Conservation (phyloP, 1,140 invertebrate genomes). For the Trichogramma pretiosum region DNA sequence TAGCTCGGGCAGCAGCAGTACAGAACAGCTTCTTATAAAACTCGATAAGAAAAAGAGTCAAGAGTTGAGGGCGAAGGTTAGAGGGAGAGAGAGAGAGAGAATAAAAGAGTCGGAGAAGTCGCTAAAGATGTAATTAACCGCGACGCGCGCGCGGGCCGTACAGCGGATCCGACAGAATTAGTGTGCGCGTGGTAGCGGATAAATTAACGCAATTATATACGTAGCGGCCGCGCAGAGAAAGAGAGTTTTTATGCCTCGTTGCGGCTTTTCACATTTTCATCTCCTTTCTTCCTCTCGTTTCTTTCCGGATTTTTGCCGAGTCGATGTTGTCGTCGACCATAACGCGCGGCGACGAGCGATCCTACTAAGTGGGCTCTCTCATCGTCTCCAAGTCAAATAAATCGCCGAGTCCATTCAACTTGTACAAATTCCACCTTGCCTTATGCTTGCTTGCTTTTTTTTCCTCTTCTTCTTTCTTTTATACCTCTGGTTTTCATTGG, state of each 20-base stretch:
- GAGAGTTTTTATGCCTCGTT: conserved; percentile 12
- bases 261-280: neutral
- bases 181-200: conserved; percentile 26
- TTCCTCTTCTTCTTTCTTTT: too few relatives aligned
- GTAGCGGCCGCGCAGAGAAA: too few relatives aligned
- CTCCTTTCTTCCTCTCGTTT: conserved; percentile 5
- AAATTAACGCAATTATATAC: conserved; percentile 38
- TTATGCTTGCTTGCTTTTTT: neutral
- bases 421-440: too few relatives aligned
- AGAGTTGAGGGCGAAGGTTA: neutral
- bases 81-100: conserved; percentile 6
- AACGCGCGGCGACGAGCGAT: neutral
- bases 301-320: conserved; percentile 2
- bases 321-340: too few relatives aligned
- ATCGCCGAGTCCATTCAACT: too few relatives aligned
- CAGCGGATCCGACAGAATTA: conserved; percentile 30
- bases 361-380: too few relatives aligned
- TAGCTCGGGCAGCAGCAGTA: too few relatives aligned
- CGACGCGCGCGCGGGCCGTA: neutral
- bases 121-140: conserved; percentile 36
- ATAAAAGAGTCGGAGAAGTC: conserved; percentile 18
- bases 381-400: too few relatives aligned
- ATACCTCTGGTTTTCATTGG: neutral
- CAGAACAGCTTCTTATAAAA: too few relatives aligned
- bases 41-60: conserved; percentile 7